phyloP scores from a whole-genome alignment of 2,113 vertebrate species.

The Sinocyclocheilus grahami region DNA sequence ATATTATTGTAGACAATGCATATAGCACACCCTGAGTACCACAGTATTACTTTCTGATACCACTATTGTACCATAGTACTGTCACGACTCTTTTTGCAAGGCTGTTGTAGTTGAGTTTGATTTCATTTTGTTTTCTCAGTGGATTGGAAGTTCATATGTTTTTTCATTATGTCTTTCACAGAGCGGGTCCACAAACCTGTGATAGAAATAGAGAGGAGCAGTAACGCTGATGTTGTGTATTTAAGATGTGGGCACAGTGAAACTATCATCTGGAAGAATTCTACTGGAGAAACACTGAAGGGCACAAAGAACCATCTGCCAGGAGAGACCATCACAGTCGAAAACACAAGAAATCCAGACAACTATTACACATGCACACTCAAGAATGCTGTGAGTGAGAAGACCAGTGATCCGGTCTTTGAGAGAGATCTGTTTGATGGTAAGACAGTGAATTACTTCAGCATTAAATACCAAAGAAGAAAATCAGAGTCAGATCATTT shows the following conservation, averaged over 20 bases:
- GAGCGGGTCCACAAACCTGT: background rate
- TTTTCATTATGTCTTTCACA: slow-evolving; percentile 3
- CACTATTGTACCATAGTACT: too few relatives aligned
- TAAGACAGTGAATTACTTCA: background rate
- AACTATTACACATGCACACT: background rate
- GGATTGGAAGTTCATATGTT: background rate
- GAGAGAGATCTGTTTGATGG: background rate
- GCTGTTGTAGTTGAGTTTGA: background rate
- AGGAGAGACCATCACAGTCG: background rate
- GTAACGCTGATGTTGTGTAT: background rate
- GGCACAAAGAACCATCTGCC: background rate
- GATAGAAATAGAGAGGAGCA: fast-evolving
- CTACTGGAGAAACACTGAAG: background rate
- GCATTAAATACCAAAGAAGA: too few relatives aligned
- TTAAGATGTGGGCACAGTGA: fast-evolving
- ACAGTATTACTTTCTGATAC: too few relatives aligned
- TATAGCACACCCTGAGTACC: too few relatives aligned
- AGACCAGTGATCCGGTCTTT: background rate
- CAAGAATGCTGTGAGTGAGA: fast-evolving
- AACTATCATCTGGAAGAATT: background rate
- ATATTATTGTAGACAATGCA: too few relatives aligned
- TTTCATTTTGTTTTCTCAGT: background rate
- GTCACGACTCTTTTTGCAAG: background rate
- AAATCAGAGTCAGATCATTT: too few relatives aligned
- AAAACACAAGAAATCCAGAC: background rate